phyloP scores from a whole-genome alignment of 2,888 invertebrate species.

The Lissonota sp. region DNA sequence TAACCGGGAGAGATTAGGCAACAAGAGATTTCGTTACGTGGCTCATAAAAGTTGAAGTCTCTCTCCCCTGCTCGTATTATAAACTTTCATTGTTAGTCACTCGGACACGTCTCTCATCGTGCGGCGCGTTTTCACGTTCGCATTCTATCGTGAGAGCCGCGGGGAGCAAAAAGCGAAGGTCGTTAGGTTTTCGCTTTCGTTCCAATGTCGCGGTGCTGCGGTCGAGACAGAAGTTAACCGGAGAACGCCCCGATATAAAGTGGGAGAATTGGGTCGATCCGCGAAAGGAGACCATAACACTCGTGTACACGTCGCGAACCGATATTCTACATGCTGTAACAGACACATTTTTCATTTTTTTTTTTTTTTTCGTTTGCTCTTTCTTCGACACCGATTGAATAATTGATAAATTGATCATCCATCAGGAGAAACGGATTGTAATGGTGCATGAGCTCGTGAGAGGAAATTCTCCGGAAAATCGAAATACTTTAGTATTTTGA shows the following conservation, averaged over 20 bases:
- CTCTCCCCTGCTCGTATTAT: background rate
- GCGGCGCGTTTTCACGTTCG: constrained; percentile 12
- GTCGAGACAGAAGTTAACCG: constrained; percentile 8
- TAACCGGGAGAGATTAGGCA: background rate
- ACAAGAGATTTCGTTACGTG: background rate
- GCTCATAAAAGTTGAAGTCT: background rate
- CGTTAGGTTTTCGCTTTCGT: constrained; percentile 66
- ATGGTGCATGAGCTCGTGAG: constrained; percentile 26
- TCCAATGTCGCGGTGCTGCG: constrained; percentile 63
- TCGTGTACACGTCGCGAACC: constrained; percentile 23
- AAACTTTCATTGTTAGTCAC: constrained; percentile 43
- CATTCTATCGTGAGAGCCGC: constrained; percentile 41
- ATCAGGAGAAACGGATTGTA: background rate
- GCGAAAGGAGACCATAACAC: constrained; percentile 49
- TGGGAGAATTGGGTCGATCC: constrained; percentile 56
- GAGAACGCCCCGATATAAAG: constrained; percentile 23
- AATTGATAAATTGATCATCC: constrained; percentile 7
- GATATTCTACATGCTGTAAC: background rate
- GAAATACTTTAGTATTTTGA: constrained; percentile 54
- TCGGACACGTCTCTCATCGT: constrained; percentile 27
- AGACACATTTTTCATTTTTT: constrained; percentile 6
- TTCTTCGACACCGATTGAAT: constrained; percentile 6
- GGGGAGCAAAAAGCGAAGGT: constrained; percentile 79
- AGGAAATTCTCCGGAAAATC: constrained; percentile 24
- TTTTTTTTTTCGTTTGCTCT: constrained; percentile 1